These are phyloP conservation scores for Drosophila melanosoma DNA, from an alignment of 2,888 invertebrate genomes.

Conservation along the genomic window DNA sequence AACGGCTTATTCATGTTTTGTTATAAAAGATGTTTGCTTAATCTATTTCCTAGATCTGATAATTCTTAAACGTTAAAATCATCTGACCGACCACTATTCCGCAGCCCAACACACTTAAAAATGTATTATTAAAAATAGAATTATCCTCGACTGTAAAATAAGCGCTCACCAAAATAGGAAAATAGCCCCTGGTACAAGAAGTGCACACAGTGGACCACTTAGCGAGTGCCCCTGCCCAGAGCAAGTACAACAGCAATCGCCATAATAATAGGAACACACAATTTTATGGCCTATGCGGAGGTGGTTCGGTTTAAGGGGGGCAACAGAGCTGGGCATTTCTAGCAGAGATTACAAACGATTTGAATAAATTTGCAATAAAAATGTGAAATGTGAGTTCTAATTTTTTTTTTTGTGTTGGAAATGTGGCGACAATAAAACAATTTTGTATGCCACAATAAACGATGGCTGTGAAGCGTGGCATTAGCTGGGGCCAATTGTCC, in stretches of 20 bases:
- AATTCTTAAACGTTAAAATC: background rate
- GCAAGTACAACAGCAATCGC: conserved; percentile 39
- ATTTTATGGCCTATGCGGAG: conserved; percentile 56
- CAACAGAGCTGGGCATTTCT: background rate
- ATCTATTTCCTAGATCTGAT: background rate
- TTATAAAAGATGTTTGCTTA: background rate
- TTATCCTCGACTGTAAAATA: conserved; percentile 41
- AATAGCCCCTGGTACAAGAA: conserved; percentile 39
- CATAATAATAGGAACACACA: conserved; percentile 63
- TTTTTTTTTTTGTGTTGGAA: conserved; percentile 40
- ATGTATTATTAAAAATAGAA: conserved; percentile 41
- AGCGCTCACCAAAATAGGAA: conserved; percentile 23
- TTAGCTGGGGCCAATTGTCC: conserved; percentile 71
- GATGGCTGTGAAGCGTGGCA: conserved; percentile 28
- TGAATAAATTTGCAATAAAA: conserved; percentile 82
- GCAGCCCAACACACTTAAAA: background rate
- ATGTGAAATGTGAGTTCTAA: conserved; percentile 67
- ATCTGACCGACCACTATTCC: conserved; percentile 29
- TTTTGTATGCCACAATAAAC: conserved; percentile 66
- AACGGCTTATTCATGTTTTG: background rate
- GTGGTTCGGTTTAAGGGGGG: conserved; percentile 15
- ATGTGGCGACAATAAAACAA: conserved; percentile 80
- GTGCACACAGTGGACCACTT: conserved; percentile 74
- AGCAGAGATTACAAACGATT: conserved; percentile 74
- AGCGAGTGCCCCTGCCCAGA: conserved; percentile 46